Evolutionary conservation across 2,888 invertebrate species (phyloP), one percentile per base, ranked within the genome.

Genomic region (Yponomeuta cagnagella): DNA sequence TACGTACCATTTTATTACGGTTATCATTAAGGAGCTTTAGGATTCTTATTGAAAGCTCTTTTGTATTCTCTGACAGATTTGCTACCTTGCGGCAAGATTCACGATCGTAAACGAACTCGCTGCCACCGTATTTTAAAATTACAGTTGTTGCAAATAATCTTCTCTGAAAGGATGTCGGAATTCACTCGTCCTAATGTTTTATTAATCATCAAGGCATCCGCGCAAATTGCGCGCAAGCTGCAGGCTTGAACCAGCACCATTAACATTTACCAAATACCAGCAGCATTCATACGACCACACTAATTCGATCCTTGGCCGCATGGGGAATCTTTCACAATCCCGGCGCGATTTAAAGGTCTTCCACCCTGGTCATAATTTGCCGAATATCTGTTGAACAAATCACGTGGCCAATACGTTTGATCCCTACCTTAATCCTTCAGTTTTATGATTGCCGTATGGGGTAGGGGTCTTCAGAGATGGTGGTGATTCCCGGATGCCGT

Each of bases 401-500:
- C 23, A 10, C 52, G 10, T 6, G 30, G 12, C 52, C 33, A 12
- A 12, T 43, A 15, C 6, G n/a, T 37, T 52, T 10, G 68, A 52
- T 10, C 68, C 48, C 43, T 31, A 30, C 33, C 31, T 31, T 31
- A 65, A 30, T 33, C 65, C 65, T 10, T 12, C 23, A 23, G 10
- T 33, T 1, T 6, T 33, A 6, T 30, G 30, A 10, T 31, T 10
- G 10, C 65, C 10, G 8, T 15, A 58, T 12, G 15, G 12, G 5
- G 52, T 58, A 58, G 65, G 30, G 65, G 65, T 65, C 33, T 65
- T 23, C 31, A 33, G 30, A 5, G 10, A n/a, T 65, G 65, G 65
- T 65, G 65, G 31, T 1, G 10, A 30, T 30, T 8, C 33, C 48
- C 48, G 43, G 69, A 74, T 73, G 73, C 64, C 69, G 52, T 71